Base-by-base conservation (phyloP, 2,888 invertebrate genomes). In the Drosophila robusta region DNA sequence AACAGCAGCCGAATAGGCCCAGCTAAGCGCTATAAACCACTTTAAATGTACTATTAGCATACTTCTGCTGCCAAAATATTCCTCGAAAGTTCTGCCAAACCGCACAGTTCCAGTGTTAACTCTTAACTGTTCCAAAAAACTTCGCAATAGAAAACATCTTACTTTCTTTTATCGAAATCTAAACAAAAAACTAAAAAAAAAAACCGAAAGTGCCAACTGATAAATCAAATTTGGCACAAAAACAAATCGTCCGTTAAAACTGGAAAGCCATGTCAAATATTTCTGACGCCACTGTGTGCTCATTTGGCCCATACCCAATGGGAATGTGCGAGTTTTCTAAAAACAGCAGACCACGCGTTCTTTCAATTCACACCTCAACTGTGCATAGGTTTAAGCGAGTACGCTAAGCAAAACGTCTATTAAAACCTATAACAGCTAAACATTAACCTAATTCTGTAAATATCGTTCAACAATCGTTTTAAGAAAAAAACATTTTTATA, bases 321-420 rank as follows among this genome's bases (percentile, higher is more conserved):
- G 42, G 49, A 56, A 52, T 66, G 44, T 61, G n/a, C 60, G 7
- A 34, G 45, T 52, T 73, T 66, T 61, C 51, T 64, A 64, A 61
- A 68, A 65, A 18, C 41, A 47, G 22, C 41, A 47, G 47, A 60
- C 14, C 45, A 73, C 89, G 72, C 68, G 65, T 86, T 88, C 64
- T 82, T 11, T 56, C 6, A 82, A 88, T 85, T 85, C 85, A n/a
- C 84, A 85, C 89, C 52, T 46, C 6, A 44, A 41, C 4, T 9
- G 34, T 44, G 42, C 70, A 16, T 26, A 7, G 26, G 44, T 4
- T 8, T 4, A 36, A 18, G 2, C 0, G 7, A 32, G 4, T 61
- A 49, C 66, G 62, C 57, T 62, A 57, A 38, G 29, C 32, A 60
- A 55, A 58, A 55, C 3, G 29, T 24, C 0, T 14, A 32, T 29